Evolutionary conservation across 2,113 vertebrate genomes (phyloP).

Genomic region (Polypterus bichir): DNA sequence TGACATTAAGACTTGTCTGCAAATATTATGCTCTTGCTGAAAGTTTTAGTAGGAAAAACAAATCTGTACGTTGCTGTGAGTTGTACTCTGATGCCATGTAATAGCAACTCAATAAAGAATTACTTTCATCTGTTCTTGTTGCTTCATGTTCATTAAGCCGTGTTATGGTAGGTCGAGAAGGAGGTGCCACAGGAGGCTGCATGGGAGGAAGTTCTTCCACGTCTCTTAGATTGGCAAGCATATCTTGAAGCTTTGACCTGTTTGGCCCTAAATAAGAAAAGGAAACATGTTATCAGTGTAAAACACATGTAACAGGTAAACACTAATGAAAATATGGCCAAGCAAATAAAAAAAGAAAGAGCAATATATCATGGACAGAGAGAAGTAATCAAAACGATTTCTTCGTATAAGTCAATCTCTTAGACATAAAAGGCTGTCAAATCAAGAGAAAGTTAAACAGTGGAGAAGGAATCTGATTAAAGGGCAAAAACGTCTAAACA

Average conservation of each 20-base stretch:
- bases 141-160: constrained; percentile 79
- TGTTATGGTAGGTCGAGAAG: constrained; percentile 68
- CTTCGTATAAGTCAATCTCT: too few relatives aligned
- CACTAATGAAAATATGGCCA: too few relatives aligned
- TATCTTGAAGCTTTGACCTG: constrained; percentile 94
- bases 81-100: neutral
- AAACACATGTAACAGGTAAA: too few relatives aligned
- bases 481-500: too few relatives aligned
- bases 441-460: too few relatives aligned
- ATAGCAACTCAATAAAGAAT: neutral
- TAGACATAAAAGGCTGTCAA: too few relatives aligned
- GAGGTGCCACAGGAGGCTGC: constrained; percentile 76
- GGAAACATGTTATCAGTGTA: constrained; percentile 3
- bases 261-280: constrained; percentile 69
- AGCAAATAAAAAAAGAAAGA: too few relatives aligned
- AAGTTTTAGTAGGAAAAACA: neutral
- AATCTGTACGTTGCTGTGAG: neutral
- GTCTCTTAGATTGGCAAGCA: constrained; percentile 94
- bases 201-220: constrained; percentile 84
- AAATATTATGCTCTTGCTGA: neutral
- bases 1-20: too few relatives aligned
- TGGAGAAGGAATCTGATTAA: too few relatives aligned
- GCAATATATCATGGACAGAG: too few relatives aligned
- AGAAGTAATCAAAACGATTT: too few relatives aligned
- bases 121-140: constrained; percentile 83